A percentile compares a stretch with the other conserved stretches of the same genome.
These are phyloP conservation scores for Dromococcyx pavoninus DNA, from an alignment of 2,797 vertebrate species.

Conservation along the genomic window DNA sequence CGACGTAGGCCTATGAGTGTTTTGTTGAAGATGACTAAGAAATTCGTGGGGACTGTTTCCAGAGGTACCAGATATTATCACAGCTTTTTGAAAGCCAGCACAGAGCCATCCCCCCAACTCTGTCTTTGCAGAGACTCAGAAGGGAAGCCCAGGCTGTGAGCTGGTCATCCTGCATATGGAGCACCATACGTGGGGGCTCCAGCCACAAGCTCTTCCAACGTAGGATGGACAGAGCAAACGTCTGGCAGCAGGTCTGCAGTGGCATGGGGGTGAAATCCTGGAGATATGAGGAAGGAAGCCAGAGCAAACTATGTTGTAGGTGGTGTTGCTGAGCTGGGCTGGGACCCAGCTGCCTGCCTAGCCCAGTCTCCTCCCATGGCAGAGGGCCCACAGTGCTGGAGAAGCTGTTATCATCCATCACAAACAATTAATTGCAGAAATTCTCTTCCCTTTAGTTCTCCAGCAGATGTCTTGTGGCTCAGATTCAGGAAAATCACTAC, in stretches of 20 bases:
- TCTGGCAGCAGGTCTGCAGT: background rate
- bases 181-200: accelerated
- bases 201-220: background rate
- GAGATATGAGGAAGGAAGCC: background rate
- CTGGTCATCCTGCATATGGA: accelerated
- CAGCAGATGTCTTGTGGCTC: constrained; percentile 31
- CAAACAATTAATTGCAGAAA: background rate
- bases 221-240: accelerated
- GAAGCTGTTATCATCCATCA: background rate
- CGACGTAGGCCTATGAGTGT: background rate
- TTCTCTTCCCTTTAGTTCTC: constrained; percentile 11
- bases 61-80: background rate
- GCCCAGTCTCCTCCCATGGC: background rate
- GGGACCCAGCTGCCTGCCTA: background rate
- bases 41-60: accelerated
- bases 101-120: background rate
- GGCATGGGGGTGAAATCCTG: background rate
- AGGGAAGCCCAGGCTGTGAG: background rate
- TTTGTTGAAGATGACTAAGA: background rate
- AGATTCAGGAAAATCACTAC: constrained; percentile 47
- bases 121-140: background rate
- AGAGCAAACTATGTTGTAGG: background rate
- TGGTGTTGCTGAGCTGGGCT: background rate
- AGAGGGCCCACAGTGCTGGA: background rate
- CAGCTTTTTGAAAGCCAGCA: background rate